phyloP scores from a whole-genome alignment of 2,888 invertebrate genomes.

The Andrena fulva region DNA sequence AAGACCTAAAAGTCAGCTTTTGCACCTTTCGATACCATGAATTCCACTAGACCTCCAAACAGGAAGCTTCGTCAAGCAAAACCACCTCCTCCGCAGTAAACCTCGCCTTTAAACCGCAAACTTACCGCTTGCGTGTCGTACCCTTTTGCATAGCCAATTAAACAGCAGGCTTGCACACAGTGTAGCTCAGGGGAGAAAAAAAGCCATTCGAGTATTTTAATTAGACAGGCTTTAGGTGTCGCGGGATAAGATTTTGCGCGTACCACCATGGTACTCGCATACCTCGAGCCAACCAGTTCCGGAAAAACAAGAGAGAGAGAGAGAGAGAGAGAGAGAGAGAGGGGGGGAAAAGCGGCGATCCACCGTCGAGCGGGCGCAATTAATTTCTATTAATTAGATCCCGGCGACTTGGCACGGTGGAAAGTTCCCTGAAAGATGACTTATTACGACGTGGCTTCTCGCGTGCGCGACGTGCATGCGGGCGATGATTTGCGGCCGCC shows the following conservation, averaged over 20 bases:
- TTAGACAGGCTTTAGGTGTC: conserved; percentile 43
- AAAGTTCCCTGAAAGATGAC: conserved; percentile 68
- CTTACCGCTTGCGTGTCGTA: background rate
- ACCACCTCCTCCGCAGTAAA: conserved; percentile 14
- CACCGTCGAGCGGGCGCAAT: conserved; percentile 48
- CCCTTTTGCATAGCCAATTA: conserved; percentile 32
- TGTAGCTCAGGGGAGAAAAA: background rate
- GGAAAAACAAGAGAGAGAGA: conserved; percentile 12
- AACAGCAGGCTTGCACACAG: conserved; percentile 18
- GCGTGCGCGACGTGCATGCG: conserved; percentile 40
- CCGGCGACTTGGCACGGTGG: conserved; percentile 46
- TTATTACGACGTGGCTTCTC: conserved; percentile 52
- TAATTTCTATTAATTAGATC: conserved; percentile 71
- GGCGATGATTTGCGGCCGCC: conserved; percentile 64
- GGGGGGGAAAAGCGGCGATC: background rate
- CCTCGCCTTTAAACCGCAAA: background rate
- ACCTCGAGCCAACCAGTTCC: background rate
- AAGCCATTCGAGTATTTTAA: conserved; percentile 44
- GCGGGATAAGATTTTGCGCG: conserved; percentile 25
- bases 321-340: background rate
- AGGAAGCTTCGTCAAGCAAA: background rate
- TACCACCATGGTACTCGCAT: background rate
- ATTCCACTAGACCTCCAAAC: background rate
- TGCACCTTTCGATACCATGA: background rate
- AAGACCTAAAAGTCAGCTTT: background rate